Base-by-base conservation (phyloP, 2,888 invertebrate species). In the Drosophila gaucha region DNA sequence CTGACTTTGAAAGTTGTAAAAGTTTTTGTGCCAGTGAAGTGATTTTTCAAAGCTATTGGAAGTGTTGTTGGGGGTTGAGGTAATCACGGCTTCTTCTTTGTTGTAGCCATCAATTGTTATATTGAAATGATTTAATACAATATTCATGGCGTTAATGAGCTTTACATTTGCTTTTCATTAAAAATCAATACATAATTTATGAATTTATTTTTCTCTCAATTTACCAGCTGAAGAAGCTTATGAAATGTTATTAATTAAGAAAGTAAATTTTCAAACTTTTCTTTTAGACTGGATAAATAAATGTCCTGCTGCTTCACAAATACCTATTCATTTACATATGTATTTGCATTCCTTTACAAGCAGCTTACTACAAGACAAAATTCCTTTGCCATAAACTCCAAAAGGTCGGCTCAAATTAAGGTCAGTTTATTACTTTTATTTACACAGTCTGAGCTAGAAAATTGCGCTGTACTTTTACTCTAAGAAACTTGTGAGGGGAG, bases 111-210 rank as follows among this genome's bases (percentile, higher is more conserved):
- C 43, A 60, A 63, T 49, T 55, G 44, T 54, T 55, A 38, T 65
- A 59, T 38, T 47, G 44, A 62, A 60, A 50, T 59, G 55, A 78
- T 72, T 77, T 44, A 60, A 77, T 71, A 38, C 63, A 71, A 66
- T 56, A 60, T 77, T 60, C 46, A 67, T 59, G 47, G 47, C 41
- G 46, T 55, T 77, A 78, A 78, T 77, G 68, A 74, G 78, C 59
- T 66, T 63, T 31, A 49, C 60, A 54, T 59, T 50, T 58, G 39
- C 38, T 71, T 67, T 56, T 66, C 60, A 62, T 70, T 54, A 57
- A 46, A 63, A 54, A 72, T 59, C 64, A 47, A 62, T 59, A 20
- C 62, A 62, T 58, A 47, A 43, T 46, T 60, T 35, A 46, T 50
- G 35, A 10, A 3, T 26, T n/a, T n/a, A n/a, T n/a, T n/a, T n/a